Base-by-base conservation (phyloP, 2,113 vertebrate species). In the Microcebus griseorufus region DNA sequence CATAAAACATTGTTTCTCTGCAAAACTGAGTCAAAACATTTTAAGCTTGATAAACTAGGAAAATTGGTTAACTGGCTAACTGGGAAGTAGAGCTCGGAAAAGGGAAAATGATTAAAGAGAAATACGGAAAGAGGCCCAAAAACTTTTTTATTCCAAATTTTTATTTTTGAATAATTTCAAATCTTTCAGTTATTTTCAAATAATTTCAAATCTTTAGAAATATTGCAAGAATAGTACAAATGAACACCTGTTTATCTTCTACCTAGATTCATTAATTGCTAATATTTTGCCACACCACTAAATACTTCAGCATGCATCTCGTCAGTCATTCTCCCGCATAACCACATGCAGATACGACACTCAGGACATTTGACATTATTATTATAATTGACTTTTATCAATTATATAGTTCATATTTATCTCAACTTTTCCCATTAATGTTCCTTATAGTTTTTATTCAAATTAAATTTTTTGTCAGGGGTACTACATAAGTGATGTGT, bases 261-360 rank as follows among this genome's bases (percentile, higher is more conserved):
- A 23, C 72, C 42, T 64, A 18, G 73, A 29, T 27, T 79, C 70
- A 67, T 20, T 62, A 18, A 1, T 29, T 78, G 34, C 37, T 53
- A 45, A 3, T 78, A 25, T n/a, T 18, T 37, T 64, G 7, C 81
- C 14, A 12, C 9, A 78, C 2, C 23, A 42, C 18, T 51, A 6
- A 67, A 25, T 67, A 32, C 45, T 16, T 67, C 53, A 18, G 11
- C 37, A 22, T 13, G 42, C 42, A 48, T 39, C 37, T 48, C 6
- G 1, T 12, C 37, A 70, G 42, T 51, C 25, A 4, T 22, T 51
- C 9, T 86, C 34, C 45, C 55, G 9, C 73, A 45, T 25, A 42
- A 67, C 37, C 27, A 42, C 34, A 13, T 9, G 10, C 0, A n/a
- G 51, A 48, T 14, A 6, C 0, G 9, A 37, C n/a, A 22, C 6